Conservation (phyloP, 2,888 invertebrate genomes). For the Diarsia brunnea region DNA sequence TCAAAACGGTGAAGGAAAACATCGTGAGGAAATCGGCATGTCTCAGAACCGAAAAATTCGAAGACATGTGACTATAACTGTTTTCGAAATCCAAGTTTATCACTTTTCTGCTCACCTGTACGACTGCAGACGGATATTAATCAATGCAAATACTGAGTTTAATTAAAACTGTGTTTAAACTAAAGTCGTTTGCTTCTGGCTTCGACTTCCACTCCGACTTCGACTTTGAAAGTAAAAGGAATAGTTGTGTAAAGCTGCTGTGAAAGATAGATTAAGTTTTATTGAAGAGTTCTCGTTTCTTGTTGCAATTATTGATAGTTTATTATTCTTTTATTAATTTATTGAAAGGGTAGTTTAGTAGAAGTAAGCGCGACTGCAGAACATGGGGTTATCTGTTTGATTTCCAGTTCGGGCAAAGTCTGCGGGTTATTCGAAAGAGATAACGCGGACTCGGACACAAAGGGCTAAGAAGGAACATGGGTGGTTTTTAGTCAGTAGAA, state of each 20-base stretch:
- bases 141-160: slow-evolving; percentile 62
- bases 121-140: slow-evolving; percentile 64
- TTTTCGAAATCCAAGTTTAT: not conserved
- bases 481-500: too few species aligned
- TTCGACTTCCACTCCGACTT: slow-evolving; percentile 31
- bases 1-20: too few species aligned
- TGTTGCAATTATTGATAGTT: too few species aligned
- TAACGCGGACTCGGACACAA: too few species aligned
- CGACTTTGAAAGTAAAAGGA: slow-evolving; percentile 15
- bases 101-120: slow-evolving; percentile 44
- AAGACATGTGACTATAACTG: too few species aligned
- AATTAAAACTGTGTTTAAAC: slow-evolving; percentile 55
- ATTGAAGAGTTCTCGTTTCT: not conserved
- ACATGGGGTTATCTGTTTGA: not conserved
- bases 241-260: not conserved
- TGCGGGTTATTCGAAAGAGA: too few species aligned
- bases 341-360: not conserved
- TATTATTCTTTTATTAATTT: not conserved
- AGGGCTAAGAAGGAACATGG: too few species aligned
- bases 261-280: not conserved
- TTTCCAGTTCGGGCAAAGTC: not conserved
- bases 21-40: too few species aligned
- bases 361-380: not conserved
- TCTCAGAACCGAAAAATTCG: too few species aligned
- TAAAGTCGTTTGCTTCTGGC: slow-evolving; percentile 53